Evolutionary conservation across 2,888 invertebrate species (phyloP), one percentile per base, ranked within the genome.

Genomic region (Trichacis sp.): DNA sequence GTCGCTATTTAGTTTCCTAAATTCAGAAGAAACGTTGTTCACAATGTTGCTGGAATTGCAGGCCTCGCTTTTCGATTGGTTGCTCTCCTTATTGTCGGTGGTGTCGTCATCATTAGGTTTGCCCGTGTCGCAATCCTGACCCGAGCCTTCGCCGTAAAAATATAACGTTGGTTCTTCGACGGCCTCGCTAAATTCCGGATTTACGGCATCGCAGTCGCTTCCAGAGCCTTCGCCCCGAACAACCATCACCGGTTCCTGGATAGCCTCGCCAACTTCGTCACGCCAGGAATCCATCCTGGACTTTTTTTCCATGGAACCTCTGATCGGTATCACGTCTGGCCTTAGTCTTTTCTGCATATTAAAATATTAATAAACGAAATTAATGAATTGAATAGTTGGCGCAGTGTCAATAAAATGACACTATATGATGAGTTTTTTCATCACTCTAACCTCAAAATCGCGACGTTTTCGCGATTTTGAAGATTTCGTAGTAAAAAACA

Each of bases 121-220:
- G 1, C 93, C 94, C 2, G 92, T 92, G 60, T 91, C 86, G 79
- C 92, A 93, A 20, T 92, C 91, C 15, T 81, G 85, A 2, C 94
- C 95, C 72, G 84, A 88, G 38, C 94, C 95, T 75, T 89, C 89
- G 0, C 93, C 93, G 72, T 86, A 88, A 77, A 94, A 87, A 81
- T 87, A 89, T 85, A 92, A 86, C 0, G 91, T 85, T 0, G 90
- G 88, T 84, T 94, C 95, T 76, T 90, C 90, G 54, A 94, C 91
- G 70, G 88, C 88, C 76, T 93, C 93, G 19, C 92, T 89, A 49
- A 92, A 77, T 6, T 73, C 71, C 2, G 77, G 77, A 74, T 82
- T 81, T 0, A 75, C 85, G 59, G 87, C 87, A 66, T 91, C 88
- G 77, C 90, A 90, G 38, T 90, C 90, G 30, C 87, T 88, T 0